Evolutionary conservation across 1,140 invertebrate species (phyloP).

Genomic region (Eriocheir sinensis): DNA sequence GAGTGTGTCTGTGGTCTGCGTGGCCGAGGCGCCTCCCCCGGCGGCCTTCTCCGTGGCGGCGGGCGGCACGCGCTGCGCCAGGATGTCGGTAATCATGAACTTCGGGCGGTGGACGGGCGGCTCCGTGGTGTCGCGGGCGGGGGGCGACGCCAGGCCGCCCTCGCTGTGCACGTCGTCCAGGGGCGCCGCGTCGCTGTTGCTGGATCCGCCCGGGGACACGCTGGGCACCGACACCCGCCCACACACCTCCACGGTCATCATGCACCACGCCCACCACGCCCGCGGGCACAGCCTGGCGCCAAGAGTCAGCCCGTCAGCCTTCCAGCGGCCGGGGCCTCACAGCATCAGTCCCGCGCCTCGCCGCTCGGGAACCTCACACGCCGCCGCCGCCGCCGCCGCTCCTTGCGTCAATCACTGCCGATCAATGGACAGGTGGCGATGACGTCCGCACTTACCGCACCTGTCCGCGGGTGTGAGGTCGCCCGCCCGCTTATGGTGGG

Average conservation of each 20-base stretch:
- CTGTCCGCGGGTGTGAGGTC: slow-evolving; percentile 72
- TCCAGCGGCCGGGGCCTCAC: not conserved
- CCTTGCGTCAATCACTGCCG: slow-evolving; percentile 64
- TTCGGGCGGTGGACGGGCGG: slow-evolving; percentile 68
- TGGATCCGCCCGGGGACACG: slow-evolving; percentile 55
- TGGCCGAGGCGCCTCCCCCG: slow-evolving; percentile 34
- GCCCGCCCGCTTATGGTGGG: slow-evolving; percentile 52
- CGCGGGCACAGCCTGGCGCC: not conserved
- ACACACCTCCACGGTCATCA: slow-evolving; percentile 76
- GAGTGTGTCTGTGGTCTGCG: slow-evolving; percentile 25
- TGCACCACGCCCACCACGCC: slow-evolving; percentile 64
- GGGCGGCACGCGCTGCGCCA: slow-evolving; percentile 61
- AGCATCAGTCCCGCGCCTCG: not conserved
- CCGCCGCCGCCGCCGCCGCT: not conserved
- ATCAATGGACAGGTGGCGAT: slow-evolving; percentile 71
- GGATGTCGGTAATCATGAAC: slow-evolving; percentile 74
- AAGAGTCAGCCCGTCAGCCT: not conserved
- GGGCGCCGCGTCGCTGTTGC: slow-evolving; percentile 54
- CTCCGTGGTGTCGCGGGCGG: slow-evolving; percentile 57
- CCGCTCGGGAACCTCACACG: not conserved
- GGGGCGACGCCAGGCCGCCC: slow-evolving; percentile 52
- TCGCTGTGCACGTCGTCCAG: slow-evolving; percentile 54
- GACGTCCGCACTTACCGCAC: slow-evolving; percentile 76
- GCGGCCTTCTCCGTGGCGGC: slow-evolving; percentile 48
- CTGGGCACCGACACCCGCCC: slow-evolving; percentile 72